phyloP scores from a whole-genome alignment of 1,140 invertebrate species.

The Polypedilum pembai region DNA sequence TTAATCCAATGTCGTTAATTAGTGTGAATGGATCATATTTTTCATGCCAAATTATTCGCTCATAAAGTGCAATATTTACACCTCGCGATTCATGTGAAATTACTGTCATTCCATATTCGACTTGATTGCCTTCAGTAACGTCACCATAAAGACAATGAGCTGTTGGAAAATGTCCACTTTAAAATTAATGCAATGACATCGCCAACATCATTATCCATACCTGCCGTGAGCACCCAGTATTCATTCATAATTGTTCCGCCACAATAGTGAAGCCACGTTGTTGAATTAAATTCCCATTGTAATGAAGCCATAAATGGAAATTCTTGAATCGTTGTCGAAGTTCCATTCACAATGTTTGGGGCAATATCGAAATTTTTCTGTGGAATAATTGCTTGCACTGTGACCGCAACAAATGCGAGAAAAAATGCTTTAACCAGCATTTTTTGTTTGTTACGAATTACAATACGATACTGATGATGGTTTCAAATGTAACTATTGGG shows the following conservation, averaged over 20 bases:
- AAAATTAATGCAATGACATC: not conserved
- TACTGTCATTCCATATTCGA: constrained; percentile 31
- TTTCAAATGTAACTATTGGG: too few species aligned
- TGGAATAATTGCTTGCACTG: not conserved
- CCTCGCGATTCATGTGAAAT: constrained; percentile 32
- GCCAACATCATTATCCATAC: not conserved
- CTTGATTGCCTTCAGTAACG: constrained; percentile 21
- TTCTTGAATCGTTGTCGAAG: constrained; percentile 30
- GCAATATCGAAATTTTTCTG: not conserved
- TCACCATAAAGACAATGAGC: constrained; percentile 37
- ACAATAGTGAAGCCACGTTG: constrained; percentile 36
- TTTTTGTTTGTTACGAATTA: too few species aligned
- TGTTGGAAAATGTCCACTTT: constrained; percentile 1
- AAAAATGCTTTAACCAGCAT: too few species aligned
- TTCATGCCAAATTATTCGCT: constrained; percentile 33
- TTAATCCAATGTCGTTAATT: constrained; percentile 34
- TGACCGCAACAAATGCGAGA: too few species aligned
- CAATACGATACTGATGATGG: too few species aligned
- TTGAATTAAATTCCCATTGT: constrained; percentile 30
- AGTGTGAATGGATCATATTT: constrained; percentile 36
- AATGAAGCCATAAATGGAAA: constrained; percentile 33
- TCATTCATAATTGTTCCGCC: constrained; percentile 41
- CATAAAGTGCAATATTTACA: constrained; percentile 32
- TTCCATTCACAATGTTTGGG: constrained; percentile 32
- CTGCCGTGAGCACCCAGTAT: constrained; percentile 41